Percentiles rank a stretch among this genome's conserved stretches.
Conservation (phyloP, 1,140 invertebrate species). For the Dreissena polymorpha region DNA sequence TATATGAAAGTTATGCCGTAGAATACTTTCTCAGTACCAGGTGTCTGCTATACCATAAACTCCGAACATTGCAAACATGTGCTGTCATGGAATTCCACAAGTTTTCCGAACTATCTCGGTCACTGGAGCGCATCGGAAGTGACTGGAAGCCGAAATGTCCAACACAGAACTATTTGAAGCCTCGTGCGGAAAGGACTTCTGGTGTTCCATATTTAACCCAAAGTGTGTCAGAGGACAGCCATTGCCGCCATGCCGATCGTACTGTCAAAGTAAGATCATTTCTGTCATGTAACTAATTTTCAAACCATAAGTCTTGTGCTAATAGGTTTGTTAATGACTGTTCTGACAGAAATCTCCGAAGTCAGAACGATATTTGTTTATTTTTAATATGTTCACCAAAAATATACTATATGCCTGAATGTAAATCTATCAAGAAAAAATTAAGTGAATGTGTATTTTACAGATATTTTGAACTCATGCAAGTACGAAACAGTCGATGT, state of each 20-base stretch:
- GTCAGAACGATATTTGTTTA: not conserved
- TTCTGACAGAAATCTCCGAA: not conserved
- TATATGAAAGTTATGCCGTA: no score
- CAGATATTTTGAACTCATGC: constrained; percentile 29
- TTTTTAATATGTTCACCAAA: not conserved
- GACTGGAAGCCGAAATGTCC: not conserved
- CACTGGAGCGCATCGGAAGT: constrained; percentile 44
- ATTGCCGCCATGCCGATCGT: constrained; percentile 41
- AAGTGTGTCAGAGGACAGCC: constrained; percentile 17
- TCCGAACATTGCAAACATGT: constrained; percentile 22
- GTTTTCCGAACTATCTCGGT: constrained; percentile 41
- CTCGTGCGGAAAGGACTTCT: constrained; percentile 42
- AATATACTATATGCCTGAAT: not conserved
- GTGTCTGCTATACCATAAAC: constrained; percentile 35
- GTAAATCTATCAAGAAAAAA: not conserved
- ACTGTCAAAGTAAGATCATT: constrained; percentile 39
- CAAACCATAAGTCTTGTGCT: not conserved
- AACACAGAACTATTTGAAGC: constrained; percentile 15
- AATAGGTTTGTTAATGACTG: not conserved
- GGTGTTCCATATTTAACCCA: constrained; percentile 50
- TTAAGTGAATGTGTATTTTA: not conserved
- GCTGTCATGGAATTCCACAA: constrained; percentile 22
- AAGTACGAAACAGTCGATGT: constrained; percentile 1
- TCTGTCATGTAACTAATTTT: not conserved
- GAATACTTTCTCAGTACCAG: constrained; percentile 15